Base-by-base conservation (phyloP, 2,888 invertebrate genomes). In the Pheosia tremula region DNA sequence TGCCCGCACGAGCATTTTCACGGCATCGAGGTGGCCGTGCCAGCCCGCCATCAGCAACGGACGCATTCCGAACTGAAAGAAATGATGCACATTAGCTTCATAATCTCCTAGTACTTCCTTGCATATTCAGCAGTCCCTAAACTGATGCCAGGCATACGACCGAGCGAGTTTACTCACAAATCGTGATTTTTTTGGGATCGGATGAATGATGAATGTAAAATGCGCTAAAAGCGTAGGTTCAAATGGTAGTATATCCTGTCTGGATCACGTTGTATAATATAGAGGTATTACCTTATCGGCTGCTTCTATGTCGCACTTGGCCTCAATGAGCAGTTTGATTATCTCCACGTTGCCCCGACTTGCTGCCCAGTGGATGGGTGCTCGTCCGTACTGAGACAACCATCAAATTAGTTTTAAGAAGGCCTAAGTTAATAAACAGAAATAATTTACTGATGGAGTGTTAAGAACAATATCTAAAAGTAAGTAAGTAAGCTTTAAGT, bases 361-460 rank as follows among this genome's bases (percentile, higher is more conserved):
- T 0, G 96, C 95, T 10, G 96, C 96, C 96, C 96, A 96, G 82
- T 96, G 96, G 69, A 96, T 95, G 10, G 96, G 96, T 8, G 96
- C 96, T 62, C 96, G 87, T 36, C 96, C 96, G 82, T 96, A 96
- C 96, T 96, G 88, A 0, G 47, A 47, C 47, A 47, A 24, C 24
- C 24, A 24, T 5, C 11, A 47, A 47, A 9, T 4, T 11, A 11
- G 10, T 45, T 10, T 3, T 11, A 45, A 10, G 10, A 45, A 9
- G 4, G 45, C n/a, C n/a, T n/a, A n/a, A n/a, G 3, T 7, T 41
- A 3, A 3, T 7, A 41, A 41, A 41, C 5, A 41, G 8, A 41
- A 5, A 41, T 41, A 8, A 24, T 24, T 24, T 24, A 24, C 24
- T 24, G 24, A 24, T 8, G 41, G 8, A 41, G 6, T 8, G 47